These are phyloP conservation scores for Formica selysi DNA, from an alignment of 1,140 invertebrate genomes.

Conservation along the genomic window DNA sequence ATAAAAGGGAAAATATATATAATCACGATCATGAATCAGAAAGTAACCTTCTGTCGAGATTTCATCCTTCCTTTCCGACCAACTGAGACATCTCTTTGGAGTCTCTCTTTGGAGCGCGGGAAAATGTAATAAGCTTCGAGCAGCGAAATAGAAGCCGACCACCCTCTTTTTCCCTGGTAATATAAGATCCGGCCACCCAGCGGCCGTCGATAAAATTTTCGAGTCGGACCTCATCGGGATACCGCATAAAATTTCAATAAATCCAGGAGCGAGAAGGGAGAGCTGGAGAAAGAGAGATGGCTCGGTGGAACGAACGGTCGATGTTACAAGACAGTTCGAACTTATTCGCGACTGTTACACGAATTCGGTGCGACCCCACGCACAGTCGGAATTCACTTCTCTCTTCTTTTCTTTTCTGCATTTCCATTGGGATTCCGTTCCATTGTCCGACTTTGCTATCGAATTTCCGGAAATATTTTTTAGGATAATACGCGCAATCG, in stretches of 20 bases:
- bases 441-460: slow-evolving; percentile 62
- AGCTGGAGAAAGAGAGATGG: slow-evolving; percentile 3
- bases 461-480: slow-evolving; percentile 52
- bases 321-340: slow-evolving; percentile 74
- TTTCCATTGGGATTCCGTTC: slow-evolving; percentile 48
- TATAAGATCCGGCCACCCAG: slow-evolving; percentile 63
- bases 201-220: slow-evolving; percentile 75
- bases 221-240: slow-evolving; percentile 74
- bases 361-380: slow-evolving; percentile 9
- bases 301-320: slow-evolving; percentile 71
- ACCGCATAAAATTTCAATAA: slow-evolving; percentile 80
- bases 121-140: slow-evolving; percentile 61
- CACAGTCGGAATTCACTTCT: slow-evolving; percentile 50
- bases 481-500: slow-evolving; percentile 37
- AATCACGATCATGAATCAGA: not conserved
- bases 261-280: slow-evolving; percentile 64
- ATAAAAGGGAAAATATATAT: not conserved
- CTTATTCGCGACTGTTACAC: slow-evolving; percentile 75
- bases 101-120: not conserved
- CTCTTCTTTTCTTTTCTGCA: slow-evolving; percentile 42
- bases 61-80: not conserved
- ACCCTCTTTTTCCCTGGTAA: slow-evolving; percentile 49
- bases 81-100: slow-evolving; percentile 12
- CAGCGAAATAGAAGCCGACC: slow-evolving; percentile 59
- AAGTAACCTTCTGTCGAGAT: not conserved